Conservation (phyloP, 1,140 invertebrate species). For the Papilio xuthus region DNA sequence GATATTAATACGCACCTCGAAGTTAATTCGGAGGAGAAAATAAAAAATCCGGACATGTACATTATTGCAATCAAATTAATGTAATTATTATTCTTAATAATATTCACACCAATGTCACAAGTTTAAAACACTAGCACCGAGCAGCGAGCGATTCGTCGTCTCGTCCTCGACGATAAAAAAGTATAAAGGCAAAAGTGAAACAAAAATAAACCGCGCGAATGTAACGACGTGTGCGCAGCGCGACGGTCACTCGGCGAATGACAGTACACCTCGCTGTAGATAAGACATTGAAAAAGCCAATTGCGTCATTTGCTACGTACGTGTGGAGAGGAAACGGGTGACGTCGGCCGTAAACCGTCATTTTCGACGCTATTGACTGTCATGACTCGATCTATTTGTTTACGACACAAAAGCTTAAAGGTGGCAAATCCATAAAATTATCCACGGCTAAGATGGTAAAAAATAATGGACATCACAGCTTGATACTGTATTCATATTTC, state of each 20-base stretch:
- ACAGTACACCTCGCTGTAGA: constrained; percentile 77
- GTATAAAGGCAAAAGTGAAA: constrained; percentile 72
- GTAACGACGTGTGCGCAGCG: constrained; percentile 69
- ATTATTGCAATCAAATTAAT: constrained; percentile 54
- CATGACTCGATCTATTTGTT: constrained; percentile 71
- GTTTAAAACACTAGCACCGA: constrained; percentile 73
- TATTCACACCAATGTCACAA: constrained; percentile 64
- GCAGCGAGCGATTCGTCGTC: constrained; percentile 71
- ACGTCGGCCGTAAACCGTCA: constrained; percentile 72
- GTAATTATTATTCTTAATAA: constrained; percentile 53
- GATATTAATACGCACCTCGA: constrained; percentile 72
- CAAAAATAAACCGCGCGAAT: constrained; percentile 61
- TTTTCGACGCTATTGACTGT: constrained; percentile 69
- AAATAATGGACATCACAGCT: not conserved
- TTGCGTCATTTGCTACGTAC: constrained; percentile 79
- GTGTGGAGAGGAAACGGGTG: constrained; percentile 74
- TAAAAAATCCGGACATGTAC: constrained; percentile 78
- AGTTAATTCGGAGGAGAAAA: constrained; percentile 71
- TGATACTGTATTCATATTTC: not conserved
- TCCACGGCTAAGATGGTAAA: not conserved
- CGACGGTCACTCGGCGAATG: constrained; percentile 71
- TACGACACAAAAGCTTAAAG: constrained; percentile 56
- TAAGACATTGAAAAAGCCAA: constrained; percentile 81
- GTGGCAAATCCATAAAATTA: constrained; percentile 36
- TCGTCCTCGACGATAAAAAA: constrained; percentile 72